Base-by-base conservation (phyloP, 2,113 vertebrate genomes). In the Dipodomys spectabilis region DNA sequence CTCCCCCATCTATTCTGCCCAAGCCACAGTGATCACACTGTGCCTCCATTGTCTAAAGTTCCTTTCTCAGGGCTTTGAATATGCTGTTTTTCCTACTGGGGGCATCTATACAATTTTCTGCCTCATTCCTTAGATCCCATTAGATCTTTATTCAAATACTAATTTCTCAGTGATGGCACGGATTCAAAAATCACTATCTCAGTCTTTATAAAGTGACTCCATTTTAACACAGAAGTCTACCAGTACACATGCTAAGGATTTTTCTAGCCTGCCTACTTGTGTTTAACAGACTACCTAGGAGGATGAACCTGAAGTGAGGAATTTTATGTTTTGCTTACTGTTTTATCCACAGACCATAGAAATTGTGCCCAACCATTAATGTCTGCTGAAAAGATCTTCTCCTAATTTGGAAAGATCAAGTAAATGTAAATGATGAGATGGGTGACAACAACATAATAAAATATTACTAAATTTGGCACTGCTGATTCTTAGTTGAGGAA, bases 401-500 rank as follows among this genome's bases (percentile, higher is more conserved):
- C 64, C 28, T 90, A 65, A 49, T 91, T 94, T 92, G 89, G 84
- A 95, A 96, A 62, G 95, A 92, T 39, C 87, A 93, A 85, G 73
- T 87, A 93, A 93, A 96, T 90, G 82, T 91, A 81, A 90, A 81
- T 30, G 88, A 96, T 78, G 83, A 95, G 84, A 96, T 88, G 68
- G 45, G 65, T 90, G 73, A 82, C 65, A 95, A 91, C 62, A n/a
- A 71, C 82, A 90, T 85, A 90, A 95, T 94, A 94, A 94, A 97
- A 92, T 68, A 74, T 49, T 90, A 74, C 92, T 95, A 96, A 97
- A 96, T 85, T 86, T 93, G 49, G 85, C 90, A 90, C 23, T 82
- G 67, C 53, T 96, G 27, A 93, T 86, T 87, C 88, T 88, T 96
- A 92, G 85, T 94, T 96, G 57, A 44, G 69, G 75, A 96, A 95